Percentiles rank a stretch among this genome's conserved stretches.
phyloP scores from a whole-genome alignment of 2,888 invertebrate genomes.

The Drosophila ezoana region DNA sequence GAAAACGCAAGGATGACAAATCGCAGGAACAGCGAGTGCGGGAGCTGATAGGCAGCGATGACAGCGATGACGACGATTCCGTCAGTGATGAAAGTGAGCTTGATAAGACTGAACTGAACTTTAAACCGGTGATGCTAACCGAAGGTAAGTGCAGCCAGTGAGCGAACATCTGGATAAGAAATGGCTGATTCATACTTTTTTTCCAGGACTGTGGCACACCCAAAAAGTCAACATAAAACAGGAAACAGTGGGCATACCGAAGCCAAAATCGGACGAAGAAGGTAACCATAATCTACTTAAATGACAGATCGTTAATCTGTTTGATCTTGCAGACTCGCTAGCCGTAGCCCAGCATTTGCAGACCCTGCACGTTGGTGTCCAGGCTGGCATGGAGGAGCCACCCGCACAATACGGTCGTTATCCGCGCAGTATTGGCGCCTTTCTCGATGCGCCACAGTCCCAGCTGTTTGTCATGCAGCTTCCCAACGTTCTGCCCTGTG shows the following conservation, averaged over 20 bases:
- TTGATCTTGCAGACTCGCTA: constrained; percentile 43
- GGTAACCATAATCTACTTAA: constrained; percentile 14
- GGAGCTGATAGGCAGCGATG: constrained; percentile 67
- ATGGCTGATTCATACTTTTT: background rate
- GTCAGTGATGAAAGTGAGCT: constrained; percentile 68
- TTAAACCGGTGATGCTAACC: constrained; percentile 80
- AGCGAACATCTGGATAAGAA: accelerated
- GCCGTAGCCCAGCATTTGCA: constrained; percentile 71
- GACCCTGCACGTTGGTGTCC: constrained; percentile 64
- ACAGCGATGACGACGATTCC: constrained; percentile 73
- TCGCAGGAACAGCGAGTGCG: constrained; percentile 70
- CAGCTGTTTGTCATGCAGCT: constrained; percentile 84
- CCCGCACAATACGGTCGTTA: constrained; percentile 69
- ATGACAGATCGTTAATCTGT: background rate
- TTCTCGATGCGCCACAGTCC: constrained; percentile 73
- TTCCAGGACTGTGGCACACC: constrained; percentile 58
- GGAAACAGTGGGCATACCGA: constrained; percentile 18
- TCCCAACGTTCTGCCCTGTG: constrained; percentile 65
- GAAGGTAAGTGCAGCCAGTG: constrained; percentile 71
- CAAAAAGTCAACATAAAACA: constrained; percentile 33
- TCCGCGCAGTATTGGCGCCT: constrained; percentile 76
- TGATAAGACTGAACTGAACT: constrained; percentile 79
- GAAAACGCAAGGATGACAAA: constrained; percentile 80
- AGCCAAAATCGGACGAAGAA: constrained; percentile 2
- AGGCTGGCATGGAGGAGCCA: constrained; percentile 45